phyloP scores from a whole-genome alignment of 1,140 invertebrate genomes.

The Sinonovacula constricta region DNA sequence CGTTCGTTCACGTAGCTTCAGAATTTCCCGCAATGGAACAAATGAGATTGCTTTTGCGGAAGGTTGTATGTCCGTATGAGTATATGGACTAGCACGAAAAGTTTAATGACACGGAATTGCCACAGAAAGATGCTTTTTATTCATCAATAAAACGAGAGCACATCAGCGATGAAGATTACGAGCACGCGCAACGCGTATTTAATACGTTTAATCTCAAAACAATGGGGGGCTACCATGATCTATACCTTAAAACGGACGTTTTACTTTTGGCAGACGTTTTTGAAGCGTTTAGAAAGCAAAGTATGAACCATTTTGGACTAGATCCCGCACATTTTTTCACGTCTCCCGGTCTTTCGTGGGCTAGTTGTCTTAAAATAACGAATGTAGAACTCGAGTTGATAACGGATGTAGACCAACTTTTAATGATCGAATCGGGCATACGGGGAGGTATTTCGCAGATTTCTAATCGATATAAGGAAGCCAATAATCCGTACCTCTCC shows the following conservation, averaged over 20 bases:
- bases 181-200: constrained; percentile 33
- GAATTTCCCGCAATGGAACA: constrained; percentile 16
- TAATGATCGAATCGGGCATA: constrained; percentile 40
- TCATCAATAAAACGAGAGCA: constrained; percentile 2
- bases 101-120: constrained; percentile 29
- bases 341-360: constrained; percentile 59
- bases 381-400: constrained; percentile 40
- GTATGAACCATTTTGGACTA: constrained; percentile 24
- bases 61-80: constrained; percentile 39
- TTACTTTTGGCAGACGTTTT: constrained; percentile 48
- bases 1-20: constrained; percentile 11
- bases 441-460: constrained; percentile 27
- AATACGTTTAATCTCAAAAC: constrained; percentile 19
- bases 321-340: constrained; percentile 31
- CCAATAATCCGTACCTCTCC: constrained; percentile 36
- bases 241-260: constrained; percentile 53
- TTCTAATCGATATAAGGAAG: constrained; percentile 21
- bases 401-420: constrained; percentile 36
- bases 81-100: constrained; percentile 25
- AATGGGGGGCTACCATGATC: constrained; percentile 50
- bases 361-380: constrained; percentile 61
- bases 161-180: constrained; percentile 39
- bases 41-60: constrained; percentile 12
- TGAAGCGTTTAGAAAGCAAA: constrained; percentile 52
- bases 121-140: constrained; percentile 29